These are phyloP conservation scores for Alsophila aescularia DNA, from an alignment of 2,888 invertebrate species.

Conservation along the genomic window DNA sequence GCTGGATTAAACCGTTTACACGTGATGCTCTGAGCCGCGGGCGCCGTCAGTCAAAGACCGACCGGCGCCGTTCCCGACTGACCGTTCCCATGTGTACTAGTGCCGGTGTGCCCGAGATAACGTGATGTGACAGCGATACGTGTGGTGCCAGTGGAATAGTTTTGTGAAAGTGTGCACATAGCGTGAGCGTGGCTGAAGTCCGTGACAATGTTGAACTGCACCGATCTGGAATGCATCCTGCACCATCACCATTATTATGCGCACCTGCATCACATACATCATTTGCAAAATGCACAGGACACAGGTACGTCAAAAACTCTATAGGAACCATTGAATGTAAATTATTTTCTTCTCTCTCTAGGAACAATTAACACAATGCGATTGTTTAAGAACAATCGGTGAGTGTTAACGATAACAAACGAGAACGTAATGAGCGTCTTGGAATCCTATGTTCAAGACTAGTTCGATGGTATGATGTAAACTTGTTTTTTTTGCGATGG, in stretches of 20 bases:
- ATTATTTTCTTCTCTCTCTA: conserved; percentile 52
- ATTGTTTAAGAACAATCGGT: conserved; percentile 67
- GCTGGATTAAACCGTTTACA: conserved; percentile 51
- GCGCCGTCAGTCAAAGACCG: conserved; percentile 66
- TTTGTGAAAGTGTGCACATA: conserved; percentile 82
- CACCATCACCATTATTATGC: conserved; percentile 90
- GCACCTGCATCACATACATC: conserved; percentile 88
- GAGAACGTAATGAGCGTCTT: conserved; percentile 49
- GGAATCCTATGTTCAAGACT: conserved; percentile 51
- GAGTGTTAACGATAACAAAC: conserved; percentile 72
- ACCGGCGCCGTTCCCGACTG: conserved; percentile 65
- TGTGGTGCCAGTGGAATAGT: conserved; percentile 80
- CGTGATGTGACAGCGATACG: conserved; percentile 82
- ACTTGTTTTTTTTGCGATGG: conserved; percentile 50
- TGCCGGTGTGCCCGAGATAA: conserved; percentile 69
- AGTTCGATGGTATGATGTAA: conserved; percentile 46
- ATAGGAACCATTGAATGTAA: conserved; percentile 40
- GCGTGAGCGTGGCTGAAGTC: conserved; percentile 73
- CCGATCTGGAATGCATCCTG: conserved; percentile 90
- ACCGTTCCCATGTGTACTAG: conserved; percentile 57
- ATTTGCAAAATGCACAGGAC: conserved; percentile 87
- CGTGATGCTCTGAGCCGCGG: conserved; percentile 57
- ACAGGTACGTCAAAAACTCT: conserved; percentile 74
- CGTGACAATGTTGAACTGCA: conserved; percentile 89
- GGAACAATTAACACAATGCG: conserved; percentile 70